phyloP scores from a whole-genome alignment of 2,797 vertebrate species.

The Masticophis lateralis region DNA sequence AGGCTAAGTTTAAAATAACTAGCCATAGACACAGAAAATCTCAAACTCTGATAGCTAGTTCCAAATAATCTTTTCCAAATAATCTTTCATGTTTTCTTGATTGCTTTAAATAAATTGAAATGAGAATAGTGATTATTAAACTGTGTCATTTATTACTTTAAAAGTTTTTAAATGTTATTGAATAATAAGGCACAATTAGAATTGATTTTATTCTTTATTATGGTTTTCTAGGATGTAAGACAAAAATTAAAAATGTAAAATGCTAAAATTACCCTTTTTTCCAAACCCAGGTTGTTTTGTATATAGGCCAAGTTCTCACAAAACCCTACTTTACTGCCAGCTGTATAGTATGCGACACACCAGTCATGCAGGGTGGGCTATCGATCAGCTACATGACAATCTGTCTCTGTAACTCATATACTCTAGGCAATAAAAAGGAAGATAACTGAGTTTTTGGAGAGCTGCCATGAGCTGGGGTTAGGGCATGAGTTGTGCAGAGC shows the following conservation, averaged over 20 bases:
- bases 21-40: neutral
- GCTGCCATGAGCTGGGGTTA: neutral
- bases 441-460: neutral
- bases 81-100: slow-evolving; percentile 37
- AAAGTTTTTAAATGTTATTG: slow-evolving; percentile 50
- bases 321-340: neutral
- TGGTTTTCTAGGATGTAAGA: slow-evolving; percentile 47
- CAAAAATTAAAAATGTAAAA: slow-evolving; percentile 54
- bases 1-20: slow-evolving; percentile 5
- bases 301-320: neutral
- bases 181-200: slow-evolving; percentile 58
- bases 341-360: neutral
- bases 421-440: neutral
- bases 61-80: slow-evolving; percentile 34
- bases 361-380: neutral
- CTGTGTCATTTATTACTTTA: slow-evolving; percentile 58
- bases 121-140: slow-evolving; percentile 52
- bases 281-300: neutral
- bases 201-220: slow-evolving; percentile 51
- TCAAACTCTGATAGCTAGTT: neutral
- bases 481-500: neutral
- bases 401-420: neutral
- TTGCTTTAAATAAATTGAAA: slow-evolving; percentile 52
- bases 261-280: neutral
- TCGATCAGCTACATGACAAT: neutral